These are phyloP conservation scores for Pica pica DNA, from an alignment of 2,113 vertebrate species.

Conservation along the genomic window DNA sequence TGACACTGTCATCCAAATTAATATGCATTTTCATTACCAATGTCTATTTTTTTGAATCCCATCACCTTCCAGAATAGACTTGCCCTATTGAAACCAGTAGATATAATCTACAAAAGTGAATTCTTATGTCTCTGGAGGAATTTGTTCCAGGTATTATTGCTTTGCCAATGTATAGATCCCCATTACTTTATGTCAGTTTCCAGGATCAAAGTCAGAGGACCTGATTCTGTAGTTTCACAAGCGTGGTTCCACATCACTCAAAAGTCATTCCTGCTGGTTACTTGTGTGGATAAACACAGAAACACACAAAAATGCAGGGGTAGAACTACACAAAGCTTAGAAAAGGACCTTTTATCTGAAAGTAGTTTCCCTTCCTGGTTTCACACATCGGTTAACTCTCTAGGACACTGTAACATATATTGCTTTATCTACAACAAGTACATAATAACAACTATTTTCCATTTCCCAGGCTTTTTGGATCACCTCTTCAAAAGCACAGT, in stretches of 20 bases:
- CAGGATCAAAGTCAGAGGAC: neutral
- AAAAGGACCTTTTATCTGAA: neutral
- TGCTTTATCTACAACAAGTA: conserved; percentile 1
- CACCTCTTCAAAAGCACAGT: conserved; percentile 27
- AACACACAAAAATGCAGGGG: neutral
- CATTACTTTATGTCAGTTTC: neutral
- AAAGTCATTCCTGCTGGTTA: neutral
- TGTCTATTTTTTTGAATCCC: neutral
- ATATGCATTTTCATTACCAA: neutral
- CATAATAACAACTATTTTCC: conserved; percentile 38
- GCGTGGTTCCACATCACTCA: neutral
- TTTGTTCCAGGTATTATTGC: neutral
- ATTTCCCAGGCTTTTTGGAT: conserved; percentile 36
- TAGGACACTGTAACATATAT: neutral
- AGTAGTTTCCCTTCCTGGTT: neutral
- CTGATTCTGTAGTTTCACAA: neutral
- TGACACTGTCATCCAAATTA: neutral
- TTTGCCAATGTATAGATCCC: neutral
- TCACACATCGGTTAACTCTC: conserved; percentile 7
- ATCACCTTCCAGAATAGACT: neutral
- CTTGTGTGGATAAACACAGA: neutral
- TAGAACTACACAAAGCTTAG: neutral
- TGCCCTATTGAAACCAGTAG: neutral
- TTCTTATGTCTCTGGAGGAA: neutral
- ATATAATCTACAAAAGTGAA: neutral